A percentile compares a stretch with the other conserved stretches of the same genome.
Evolutionary conservation across 2,113 vertebrate species (phyloP).

Genomic region (Rhabdomys dilectus): DNA sequence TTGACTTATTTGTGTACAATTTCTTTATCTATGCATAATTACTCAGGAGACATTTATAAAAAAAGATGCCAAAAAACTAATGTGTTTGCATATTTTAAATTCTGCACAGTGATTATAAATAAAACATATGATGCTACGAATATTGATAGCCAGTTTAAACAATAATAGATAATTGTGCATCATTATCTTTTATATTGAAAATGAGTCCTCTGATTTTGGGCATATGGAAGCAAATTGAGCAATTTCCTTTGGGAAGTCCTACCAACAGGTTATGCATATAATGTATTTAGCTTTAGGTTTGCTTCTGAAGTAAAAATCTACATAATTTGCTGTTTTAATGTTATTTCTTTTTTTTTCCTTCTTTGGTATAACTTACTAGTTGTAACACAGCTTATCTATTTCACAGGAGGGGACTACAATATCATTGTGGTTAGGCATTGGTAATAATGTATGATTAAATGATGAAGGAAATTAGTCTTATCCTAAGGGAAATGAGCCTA

Average conservation of each 20-base stretch:
- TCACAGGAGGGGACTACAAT: background rate
- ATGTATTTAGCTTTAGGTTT: slow-evolving; percentile 41
- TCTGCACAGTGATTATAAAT: slow-evolving; percentile 56
- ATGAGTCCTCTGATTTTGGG: background rate
- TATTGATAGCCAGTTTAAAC: background rate
- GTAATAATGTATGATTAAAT: slow-evolving; percentile 38
- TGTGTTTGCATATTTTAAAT: slow-evolving; percentile 43
- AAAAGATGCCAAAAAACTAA: slow-evolving; percentile 51
- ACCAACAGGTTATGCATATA: background rate
- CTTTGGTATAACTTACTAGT: background rate
- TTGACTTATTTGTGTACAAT: slow-evolving; percentile 68
- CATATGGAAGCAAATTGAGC: slow-evolving; percentile 14
- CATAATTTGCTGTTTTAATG: background rate
- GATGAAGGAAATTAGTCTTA: slow-evolving; percentile 18
- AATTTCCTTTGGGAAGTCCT: slow-evolving; percentile 2
- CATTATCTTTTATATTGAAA: slow-evolving; percentile 47
- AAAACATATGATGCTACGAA: slow-evolving; percentile 2
- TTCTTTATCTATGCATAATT: slow-evolving; percentile 54
- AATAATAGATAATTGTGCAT: slow-evolving; percentile 34
- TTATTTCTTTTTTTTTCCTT: background rate
- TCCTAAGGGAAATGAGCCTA: slow-evolving; percentile 38
- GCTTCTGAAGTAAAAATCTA: slow-evolving; percentile 16
- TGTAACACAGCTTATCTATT: slow-evolving; percentile 2
- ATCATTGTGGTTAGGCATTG: slow-evolving; percentile 1
- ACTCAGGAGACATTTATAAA: slow-evolving; percentile 28